Conservation (phyloP, 2,797 vertebrate species). For the Cryptoblepharus egeriae region DNA sequence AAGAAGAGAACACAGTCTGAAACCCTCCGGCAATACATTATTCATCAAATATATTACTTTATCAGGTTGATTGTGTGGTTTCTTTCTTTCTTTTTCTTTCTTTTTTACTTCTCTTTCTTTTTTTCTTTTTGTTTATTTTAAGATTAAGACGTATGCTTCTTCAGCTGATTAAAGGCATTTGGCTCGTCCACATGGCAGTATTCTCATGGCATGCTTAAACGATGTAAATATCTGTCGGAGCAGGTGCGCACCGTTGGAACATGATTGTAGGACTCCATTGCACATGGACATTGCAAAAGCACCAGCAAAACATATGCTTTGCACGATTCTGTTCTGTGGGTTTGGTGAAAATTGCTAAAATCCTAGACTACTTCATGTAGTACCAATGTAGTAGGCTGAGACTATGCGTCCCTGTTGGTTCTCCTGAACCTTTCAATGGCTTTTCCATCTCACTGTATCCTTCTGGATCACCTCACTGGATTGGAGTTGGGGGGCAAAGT, state of each 20-base stretch:
- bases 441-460: too few relatives aligned
- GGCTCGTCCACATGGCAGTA: background rate
- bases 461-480: too few relatives aligned
- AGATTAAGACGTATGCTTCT: constrained; percentile 48
- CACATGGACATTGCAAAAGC: background rate
- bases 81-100: constrained; percentile 53
- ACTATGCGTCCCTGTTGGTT: too few relatives aligned
- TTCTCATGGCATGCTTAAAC: background rate
- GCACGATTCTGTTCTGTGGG: background rate
- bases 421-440: too few relatives aligned
- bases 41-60: constrained; percentile 74
- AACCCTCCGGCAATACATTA: constrained; percentile 74
- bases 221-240: background rate
- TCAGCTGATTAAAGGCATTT: background rate
- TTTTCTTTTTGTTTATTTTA: constrained; percentile 7
- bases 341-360: too few relatives aligned
- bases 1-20: constrained; percentile 65
- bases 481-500: too few relatives aligned
- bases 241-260: too few relatives aligned
- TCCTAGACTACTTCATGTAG: too few relatives aligned
- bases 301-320: background rate
- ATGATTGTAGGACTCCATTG: accelerated
- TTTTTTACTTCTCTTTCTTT: background rate
- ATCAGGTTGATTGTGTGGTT: constrained; percentile 66
- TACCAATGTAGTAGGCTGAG: too few relatives aligned